These are phyloP conservation scores for Pseudoatta argentina DNA, from an alignment of 1,140 invertebrate genomes.

Conservation along the genomic window DNA sequence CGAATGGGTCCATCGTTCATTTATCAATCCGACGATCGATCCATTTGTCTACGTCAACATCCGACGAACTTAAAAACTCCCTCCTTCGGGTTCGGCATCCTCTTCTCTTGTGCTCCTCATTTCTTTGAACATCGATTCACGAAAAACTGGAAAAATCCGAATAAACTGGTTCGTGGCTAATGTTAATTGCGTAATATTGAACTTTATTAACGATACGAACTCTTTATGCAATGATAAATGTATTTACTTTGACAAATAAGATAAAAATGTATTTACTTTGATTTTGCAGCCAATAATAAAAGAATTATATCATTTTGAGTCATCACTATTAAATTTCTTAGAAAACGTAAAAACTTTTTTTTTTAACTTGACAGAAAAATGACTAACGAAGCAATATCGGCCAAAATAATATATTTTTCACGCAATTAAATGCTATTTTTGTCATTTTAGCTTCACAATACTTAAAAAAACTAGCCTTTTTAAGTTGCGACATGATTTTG, in stretches of 20 bases:
- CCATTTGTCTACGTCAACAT: slow-evolving; percentile 78
- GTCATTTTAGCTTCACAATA: too few species aligned
- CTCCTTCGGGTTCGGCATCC: background rate
- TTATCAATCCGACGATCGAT: slow-evolving; percentile 76
- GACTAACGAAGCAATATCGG: too few species aligned
- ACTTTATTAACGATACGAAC: background rate
- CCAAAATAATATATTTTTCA: too few species aligned
- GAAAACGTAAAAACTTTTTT: too few species aligned
- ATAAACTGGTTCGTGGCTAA: background rate
- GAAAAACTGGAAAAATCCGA: slow-evolving; percentile 29
- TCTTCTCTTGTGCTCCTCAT: slow-evolving; percentile 17
- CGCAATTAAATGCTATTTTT: too few species aligned
- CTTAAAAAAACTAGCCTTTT: too few species aligned
- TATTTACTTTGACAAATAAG: too few species aligned
- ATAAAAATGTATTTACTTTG: background rate
- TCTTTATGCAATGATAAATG: background rate
- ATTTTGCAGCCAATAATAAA: background rate
- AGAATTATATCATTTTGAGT: background rate
- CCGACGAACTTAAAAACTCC: slow-evolving; percentile 67
- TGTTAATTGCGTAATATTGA: background rate
- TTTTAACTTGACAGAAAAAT: too few species aligned
- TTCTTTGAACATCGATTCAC: slow-evolving; percentile 48
- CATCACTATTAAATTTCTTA: too few species aligned
- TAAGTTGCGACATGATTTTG: too few species aligned
- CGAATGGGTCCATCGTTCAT: slow-evolving; percentile 69